Conservation (phyloP, 2,888 invertebrate species). For the Caenorhabditis afra region DNA sequence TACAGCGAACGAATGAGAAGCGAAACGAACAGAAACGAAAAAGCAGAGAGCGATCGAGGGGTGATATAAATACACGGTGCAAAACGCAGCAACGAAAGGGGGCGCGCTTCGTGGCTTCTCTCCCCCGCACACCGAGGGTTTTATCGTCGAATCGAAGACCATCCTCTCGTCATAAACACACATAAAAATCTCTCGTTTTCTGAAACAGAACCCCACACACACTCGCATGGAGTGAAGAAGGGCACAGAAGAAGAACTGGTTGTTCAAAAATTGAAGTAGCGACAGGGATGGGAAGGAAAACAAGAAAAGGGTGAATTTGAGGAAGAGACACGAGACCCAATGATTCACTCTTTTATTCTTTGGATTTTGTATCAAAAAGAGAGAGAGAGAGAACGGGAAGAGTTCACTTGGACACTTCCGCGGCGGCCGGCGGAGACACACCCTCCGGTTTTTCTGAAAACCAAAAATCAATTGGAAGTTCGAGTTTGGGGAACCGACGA, state of each 20-base stretch:
- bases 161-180: slow-evolving; percentile 43
- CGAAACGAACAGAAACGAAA: slow-evolving; percentile 7
- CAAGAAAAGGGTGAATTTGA: slow-evolving; percentile 38
- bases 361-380: slow-evolving; percentile 1
- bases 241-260: slow-evolving; percentile 23
- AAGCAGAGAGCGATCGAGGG: slow-evolving; percentile 7
- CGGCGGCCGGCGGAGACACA: background rate
- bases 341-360: slow-evolving; percentile 36
- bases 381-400: too few species aligned
- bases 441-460: slow-evolving; percentile 49
- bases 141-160: slow-evolving; percentile 50
- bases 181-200: slow-evolving; percentile 16
- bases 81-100: slow-evolving; percentile 16
- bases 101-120: slow-evolving; percentile 17
- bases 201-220: slow-evolving; percentile 41
- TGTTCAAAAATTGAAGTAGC: slow-evolving; percentile 24
- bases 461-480: slow-evolving; percentile 1
- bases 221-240: slow-evolving; percentile 2
- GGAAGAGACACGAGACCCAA: slow-evolving; percentile 25
- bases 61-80: slow-evolving; percentile 49
- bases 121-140: slow-evolving; percentile 29
- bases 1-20: slow-evolving; percentile 10
- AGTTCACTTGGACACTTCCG: background rate
- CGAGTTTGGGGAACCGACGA: background rate
- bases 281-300: slow-evolving; percentile 25